phyloP scores from a whole-genome alignment of 2,797 vertebrate species.

The Valencia hispanica region DNA sequence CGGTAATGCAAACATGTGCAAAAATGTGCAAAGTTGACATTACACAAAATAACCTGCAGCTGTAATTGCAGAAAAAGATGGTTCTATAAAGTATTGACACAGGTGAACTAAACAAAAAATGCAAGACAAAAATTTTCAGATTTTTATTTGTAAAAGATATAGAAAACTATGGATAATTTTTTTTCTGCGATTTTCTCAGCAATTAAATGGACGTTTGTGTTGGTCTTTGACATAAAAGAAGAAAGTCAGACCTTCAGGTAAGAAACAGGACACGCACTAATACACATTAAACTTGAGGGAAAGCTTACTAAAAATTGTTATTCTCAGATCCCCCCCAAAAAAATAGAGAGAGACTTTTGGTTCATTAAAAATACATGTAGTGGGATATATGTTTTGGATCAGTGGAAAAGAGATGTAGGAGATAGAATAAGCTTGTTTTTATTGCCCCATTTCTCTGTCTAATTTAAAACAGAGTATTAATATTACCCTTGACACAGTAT shows the following conservation, averaged over 20 bases:
- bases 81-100: not conserved
- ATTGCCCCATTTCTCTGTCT: conserved; percentile 69
- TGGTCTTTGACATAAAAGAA: not conserved
- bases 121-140: not conserved
- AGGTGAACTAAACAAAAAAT: not conserved
- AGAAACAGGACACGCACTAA: conserved; percentile 21
- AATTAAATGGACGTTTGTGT: not conserved
- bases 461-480: no score
- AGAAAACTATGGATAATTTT: not conserved
- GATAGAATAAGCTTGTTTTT: conserved; percentile 51
- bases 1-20: not conserved
- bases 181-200: no score
- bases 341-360: not conserved
- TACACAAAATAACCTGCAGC: not conserved
- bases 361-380: conserved; percentile 26
- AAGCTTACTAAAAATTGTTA: conserved; percentile 34
- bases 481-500: conserved; percentile 48
- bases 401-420: conserved; percentile 47
- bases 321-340: not conserved
- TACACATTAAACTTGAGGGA: conserved; percentile 27
- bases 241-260: conserved; percentile 22
- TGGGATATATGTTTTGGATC: conserved; percentile 51
- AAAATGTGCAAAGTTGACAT: not conserved
- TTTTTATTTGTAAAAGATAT: not conserved
- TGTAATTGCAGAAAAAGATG: no score